Base-by-base conservation (phyloP, 2,113 vertebrate species). In the Balaeniceps rex region DNA sequence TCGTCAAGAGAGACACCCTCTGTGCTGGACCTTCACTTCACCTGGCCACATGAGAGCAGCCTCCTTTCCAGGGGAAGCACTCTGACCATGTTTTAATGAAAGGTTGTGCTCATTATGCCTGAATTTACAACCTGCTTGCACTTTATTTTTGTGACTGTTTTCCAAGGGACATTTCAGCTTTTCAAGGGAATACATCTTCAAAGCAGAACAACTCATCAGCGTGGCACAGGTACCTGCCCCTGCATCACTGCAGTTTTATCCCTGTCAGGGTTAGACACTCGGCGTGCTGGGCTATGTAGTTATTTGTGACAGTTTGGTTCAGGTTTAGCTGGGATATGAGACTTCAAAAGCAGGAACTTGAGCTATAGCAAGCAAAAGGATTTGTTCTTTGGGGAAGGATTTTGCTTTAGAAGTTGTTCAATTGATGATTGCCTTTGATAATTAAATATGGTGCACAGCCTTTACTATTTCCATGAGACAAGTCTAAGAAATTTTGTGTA, bases 1-100 rank as follows among this genome's bases (percentile, higher is more conserved):
- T 19, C 24, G 12, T 11, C 2, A 2, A 63, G 46, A 52, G 8
- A 44, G 54, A 60, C 4, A 9, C 7, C 4, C 6, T 1, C 31
- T 15, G 3, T 47, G 49, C 21, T 51, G 66, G 36, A n/a, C 51
- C 33, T 80, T 71, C 19, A 3, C 14, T 80, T 54, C 4, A 0
- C 54, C 14, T 28, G 47, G 31, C 36, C 8, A 6, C 4, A 4
- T 11, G 33, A 54, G 33, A 79, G 10, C 49, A 64, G 29, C 61
- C 31, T 58, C 5, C 46, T 64, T 60, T 21, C 71, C 2, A 0
- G 34, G 26, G n/a, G n/a, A 79, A 82, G 64, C 9, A 16, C 58
- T 34, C 57, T 57, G 33, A 47, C 51, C 25, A 23, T 14, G 51
- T 54, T 71, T 29, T 71, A 81, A 51, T 33, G 52, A 44, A 61